These are phyloP conservation scores for Elephas maximus DNA, from an alignment of 2,113 vertebrate genomes.

Conservation along the genomic window DNA sequence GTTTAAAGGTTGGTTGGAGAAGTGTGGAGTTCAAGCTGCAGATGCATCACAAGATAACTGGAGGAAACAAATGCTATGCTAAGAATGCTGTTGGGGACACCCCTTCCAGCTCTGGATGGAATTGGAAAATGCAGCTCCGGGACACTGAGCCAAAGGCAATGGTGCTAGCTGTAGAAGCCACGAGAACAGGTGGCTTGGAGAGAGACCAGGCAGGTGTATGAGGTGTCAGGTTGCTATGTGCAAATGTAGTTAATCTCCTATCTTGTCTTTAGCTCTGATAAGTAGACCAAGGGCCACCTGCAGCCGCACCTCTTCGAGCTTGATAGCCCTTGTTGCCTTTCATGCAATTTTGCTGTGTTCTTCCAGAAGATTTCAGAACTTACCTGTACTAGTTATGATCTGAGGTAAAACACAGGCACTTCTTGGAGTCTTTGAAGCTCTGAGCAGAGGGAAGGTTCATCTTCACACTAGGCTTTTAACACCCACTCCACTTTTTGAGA, in stretches of 20 bases:
- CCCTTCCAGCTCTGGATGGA: neutral
- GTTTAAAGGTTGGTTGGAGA: neutral
- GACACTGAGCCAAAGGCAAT: neutral
- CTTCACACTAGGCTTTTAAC: slow-evolving; percentile 64
- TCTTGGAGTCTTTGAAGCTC: neutral
- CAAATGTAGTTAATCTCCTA: neutral
- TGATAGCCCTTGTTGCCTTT: neutral
- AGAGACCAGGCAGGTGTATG: neutral
- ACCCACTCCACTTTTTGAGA: slow-evolving; percentile 56
- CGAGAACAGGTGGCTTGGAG: neutral
- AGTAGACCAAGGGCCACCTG: neutral
- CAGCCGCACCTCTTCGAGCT: neutral
- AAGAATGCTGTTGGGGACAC: neutral
- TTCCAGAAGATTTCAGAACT: neutral
- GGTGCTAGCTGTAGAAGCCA: neutral
- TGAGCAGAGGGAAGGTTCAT: neutral
- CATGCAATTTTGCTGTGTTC: neutral
- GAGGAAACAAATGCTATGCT: neutral
- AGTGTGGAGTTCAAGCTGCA: no score
- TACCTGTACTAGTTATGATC: neutral
- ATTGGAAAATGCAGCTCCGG: neutral
- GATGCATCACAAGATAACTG: neutral
- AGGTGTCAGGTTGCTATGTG: neutral
- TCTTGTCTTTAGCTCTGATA: neutral
- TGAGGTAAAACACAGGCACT: neutral